A percentile compares a stretch with the other conserved stretches of the same genome.
Conservation (phyloP, 2,888 invertebrate species). For the Agriopis aurantiaria region DNA sequence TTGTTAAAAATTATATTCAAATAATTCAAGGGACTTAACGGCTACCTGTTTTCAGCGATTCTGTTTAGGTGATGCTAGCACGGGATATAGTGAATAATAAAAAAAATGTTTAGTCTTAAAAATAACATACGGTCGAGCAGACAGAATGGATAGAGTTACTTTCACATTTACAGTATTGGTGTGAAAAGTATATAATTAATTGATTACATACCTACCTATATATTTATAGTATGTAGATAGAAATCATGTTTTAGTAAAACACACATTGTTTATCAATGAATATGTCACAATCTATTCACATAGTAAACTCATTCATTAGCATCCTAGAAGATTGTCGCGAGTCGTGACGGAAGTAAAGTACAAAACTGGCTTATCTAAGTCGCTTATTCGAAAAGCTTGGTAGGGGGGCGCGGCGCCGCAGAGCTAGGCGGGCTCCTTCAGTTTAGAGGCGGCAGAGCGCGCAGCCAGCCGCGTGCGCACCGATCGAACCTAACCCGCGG, state of each 20-base stretch:
- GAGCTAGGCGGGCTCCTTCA: slow-evolving; percentile 32
- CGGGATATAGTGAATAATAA: too few relatives aligned
- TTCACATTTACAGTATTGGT: too few relatives aligned
- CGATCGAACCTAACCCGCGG: slow-evolving; percentile 61
- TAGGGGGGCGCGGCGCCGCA: slow-evolving; percentile 52
- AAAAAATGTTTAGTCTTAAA: too few relatives aligned
- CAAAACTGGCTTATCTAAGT: slow-evolving; percentile 62
- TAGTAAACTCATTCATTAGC: slow-evolving; percentile 36
- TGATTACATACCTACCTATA: not conserved
- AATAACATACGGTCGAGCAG: too few relatives aligned
- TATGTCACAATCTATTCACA: slow-evolving; percentile 30
- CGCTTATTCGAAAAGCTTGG: slow-evolving; percentile 44
- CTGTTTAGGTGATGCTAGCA: too few relatives aligned
- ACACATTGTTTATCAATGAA: slow-evolving; percentile 27
- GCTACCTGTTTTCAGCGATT: too few relatives aligned
- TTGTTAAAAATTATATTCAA: too few relatives aligned
- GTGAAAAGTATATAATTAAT: too few relatives aligned
- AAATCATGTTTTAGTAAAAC: slow-evolving; percentile 13
- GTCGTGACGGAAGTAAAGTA: slow-evolving; percentile 51
- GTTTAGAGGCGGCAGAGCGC: slow-evolving; percentile 57
- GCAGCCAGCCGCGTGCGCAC: slow-evolving; percentile 71
- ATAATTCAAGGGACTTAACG: too few relatives aligned
- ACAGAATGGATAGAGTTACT: too few relatives aligned
- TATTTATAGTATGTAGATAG: not conserved
- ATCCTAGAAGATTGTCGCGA: slow-evolving; percentile 32